Base-by-base conservation (phyloP, 2,888 invertebrate genomes). In the Drepanosiphum platanoidis region DNA sequence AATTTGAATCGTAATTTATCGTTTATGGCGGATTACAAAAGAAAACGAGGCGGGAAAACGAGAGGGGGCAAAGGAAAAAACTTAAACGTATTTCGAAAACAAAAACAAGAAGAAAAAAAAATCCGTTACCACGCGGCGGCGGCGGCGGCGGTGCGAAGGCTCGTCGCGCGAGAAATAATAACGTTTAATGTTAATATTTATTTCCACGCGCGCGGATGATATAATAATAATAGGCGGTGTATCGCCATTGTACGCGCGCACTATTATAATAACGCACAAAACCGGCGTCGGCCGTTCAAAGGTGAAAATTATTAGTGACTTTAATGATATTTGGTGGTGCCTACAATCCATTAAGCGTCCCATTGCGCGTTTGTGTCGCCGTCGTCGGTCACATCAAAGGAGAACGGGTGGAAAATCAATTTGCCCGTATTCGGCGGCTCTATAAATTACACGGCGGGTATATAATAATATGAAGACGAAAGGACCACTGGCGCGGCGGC, bases 371-470 rank as follows among this genome's bases (percentile, higher is more conserved):
- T 36, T 71, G 36, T 42, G 61, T 34, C 61, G 71, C 64, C 39
- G 11, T n/a, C 32, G 81, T 30, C 82, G 72, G 82, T 83, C 61
- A 83, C 82, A 83, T 83, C 82, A 83, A 83, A 83, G 30, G 52
- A 32, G n/a, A 61, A 74, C 58, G 74, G 82, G 61, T 64, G 58
- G 42, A 42, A 83, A 83, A 83, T 83, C 82, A 72, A 82, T 82
- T 72, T 72, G 32, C 66, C 18, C 30, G 46, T 30, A 30, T 27
- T 64, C 64, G 3, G 64, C 11, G 22, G 52, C 52, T 52, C 52
- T 52, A 52, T 52, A 52, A 52, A 52, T 52, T 52, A 52, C 52
- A 52, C 52, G 61, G 61, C 5, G 22, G 22, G 22, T 36, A 22
- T 68, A 36, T 34, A 36, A 34, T 18, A 22, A 30, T 15, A 30